These are phyloP conservation scores for Diloba caeruleocephala DNA, from an alignment of 2,888 invertebrate genomes.

Conservation along the genomic window DNA sequence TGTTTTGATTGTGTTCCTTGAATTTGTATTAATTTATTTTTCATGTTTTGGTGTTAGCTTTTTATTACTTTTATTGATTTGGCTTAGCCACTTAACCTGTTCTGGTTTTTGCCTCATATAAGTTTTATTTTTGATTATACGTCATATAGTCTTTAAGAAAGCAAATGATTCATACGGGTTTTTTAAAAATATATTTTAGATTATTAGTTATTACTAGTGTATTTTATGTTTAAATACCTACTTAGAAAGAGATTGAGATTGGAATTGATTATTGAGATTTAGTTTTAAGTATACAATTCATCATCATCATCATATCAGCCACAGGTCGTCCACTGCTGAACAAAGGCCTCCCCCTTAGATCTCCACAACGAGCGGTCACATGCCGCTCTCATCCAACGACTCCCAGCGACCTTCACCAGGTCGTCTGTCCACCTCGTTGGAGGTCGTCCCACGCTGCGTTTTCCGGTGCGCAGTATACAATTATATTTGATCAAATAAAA, in stretches of 20 bases:
- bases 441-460: too few species aligned
- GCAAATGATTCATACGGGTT: conserved; percentile 34
- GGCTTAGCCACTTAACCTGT: conserved; percentile 51
- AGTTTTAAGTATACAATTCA: too few species aligned
- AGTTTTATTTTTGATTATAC: conserved; percentile 41
- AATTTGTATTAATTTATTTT: conserved; percentile 62
- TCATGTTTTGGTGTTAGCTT: conserved; percentile 48
- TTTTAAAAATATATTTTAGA: conserved; percentile 31
- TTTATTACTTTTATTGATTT: conserved; percentile 45
- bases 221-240: conserved; percentile 3
- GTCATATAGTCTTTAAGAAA: conserved; percentile 36
- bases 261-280: too few species aligned
- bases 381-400: too few species aligned
- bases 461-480: too few species aligned
- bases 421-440: too few species aligned
- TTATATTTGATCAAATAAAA: too few species aligned
- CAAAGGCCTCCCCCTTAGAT: too few species aligned
- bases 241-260: not conserved
- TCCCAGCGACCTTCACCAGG: too few species aligned
- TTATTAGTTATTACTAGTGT: not conserved
- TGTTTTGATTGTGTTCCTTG: conserved; percentile 69
- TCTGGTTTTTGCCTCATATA: conserved; percentile 46
- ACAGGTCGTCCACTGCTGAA: too few species aligned
- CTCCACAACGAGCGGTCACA: too few species aligned
- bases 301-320: too few species aligned